Conservation (phyloP, 2,797 vertebrate genomes). For the Emys orbicularis region DNA sequence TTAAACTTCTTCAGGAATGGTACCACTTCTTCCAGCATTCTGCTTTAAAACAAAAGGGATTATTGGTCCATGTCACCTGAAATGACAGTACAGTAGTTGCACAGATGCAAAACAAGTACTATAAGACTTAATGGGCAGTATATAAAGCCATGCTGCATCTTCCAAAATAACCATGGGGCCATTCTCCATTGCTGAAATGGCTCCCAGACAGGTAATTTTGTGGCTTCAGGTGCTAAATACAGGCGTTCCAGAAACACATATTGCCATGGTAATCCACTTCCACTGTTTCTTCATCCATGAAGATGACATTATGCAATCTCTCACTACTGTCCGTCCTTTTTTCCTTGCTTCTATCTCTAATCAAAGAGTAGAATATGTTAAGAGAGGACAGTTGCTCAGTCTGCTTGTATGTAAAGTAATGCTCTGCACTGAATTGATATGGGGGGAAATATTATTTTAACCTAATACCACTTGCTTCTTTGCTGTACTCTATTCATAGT, state of each 20-base stretch:
- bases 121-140: background rate
- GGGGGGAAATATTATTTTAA: background rate
- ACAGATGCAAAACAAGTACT: background rate
- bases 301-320: no score
- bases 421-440: background rate
- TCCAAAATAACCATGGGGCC: background rate
- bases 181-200: background rate
- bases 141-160: background rate
- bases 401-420: background rate
- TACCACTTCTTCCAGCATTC: background rate
- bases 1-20: background rate
- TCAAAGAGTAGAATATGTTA: background rate
- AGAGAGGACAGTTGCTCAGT: background rate
- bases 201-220: background rate
- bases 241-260: no score
- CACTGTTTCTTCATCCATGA: no score
- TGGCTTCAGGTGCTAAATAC: no score
- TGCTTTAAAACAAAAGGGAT: background rate
- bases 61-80: background rate
- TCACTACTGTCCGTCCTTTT: background rate
- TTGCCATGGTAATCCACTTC: no score
- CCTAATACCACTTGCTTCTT: background rate
- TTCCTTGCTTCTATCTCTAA: background rate
- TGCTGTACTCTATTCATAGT: background rate
- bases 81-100: background rate